These are phyloP conservation scores for Pterophyllum scalare DNA, from an alignment of 2,113 vertebrate genomes.

Conservation along the genomic window DNA sequence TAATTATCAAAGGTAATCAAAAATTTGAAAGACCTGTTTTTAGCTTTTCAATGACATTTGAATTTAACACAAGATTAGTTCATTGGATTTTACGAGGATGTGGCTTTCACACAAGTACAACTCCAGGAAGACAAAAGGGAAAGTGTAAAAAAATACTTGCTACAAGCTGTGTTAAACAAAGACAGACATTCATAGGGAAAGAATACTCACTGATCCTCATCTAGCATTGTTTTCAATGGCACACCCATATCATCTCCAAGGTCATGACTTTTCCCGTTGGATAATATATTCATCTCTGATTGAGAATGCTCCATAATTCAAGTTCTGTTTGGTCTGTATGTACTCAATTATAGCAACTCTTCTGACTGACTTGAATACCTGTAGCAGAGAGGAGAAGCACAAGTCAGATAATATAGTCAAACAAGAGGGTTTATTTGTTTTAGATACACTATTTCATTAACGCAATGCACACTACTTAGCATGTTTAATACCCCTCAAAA, in stretches of 20 bases:
- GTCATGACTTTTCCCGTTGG: slow-evolving; percentile 79
- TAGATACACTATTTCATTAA: neutral
- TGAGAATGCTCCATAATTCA: slow-evolving; percentile 75
- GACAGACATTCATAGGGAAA: neutral
- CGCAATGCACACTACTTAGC: neutral
- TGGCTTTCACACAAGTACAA: slow-evolving; percentile 39
- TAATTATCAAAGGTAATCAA: neutral
- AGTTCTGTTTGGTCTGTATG: slow-evolving; percentile 14
- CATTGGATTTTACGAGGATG: neutral
- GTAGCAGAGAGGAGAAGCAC: neutral
- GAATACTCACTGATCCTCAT: slow-evolving; percentile 81
- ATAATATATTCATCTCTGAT: slow-evolving; percentile 82
- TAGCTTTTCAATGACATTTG: neutral
- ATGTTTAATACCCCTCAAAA: neutral
- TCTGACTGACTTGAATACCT: slow-evolving; percentile 36
- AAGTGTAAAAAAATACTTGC: neutral
- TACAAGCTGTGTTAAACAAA: slow-evolving; percentile 49
- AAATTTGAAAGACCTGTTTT: slow-evolving; percentile 2
- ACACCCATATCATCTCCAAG: slow-evolving; percentile 65
- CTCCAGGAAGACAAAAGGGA: neutral
- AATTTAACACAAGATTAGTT: neutral
- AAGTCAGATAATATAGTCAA: neutral
- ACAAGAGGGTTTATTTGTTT: neutral
- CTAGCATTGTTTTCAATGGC: slow-evolving; percentile 74
- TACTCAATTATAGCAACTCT: slow-evolving; percentile 4